Conservation (phyloP, 2,888 invertebrate genomes). For the Leistus spinibarbis region DNA sequence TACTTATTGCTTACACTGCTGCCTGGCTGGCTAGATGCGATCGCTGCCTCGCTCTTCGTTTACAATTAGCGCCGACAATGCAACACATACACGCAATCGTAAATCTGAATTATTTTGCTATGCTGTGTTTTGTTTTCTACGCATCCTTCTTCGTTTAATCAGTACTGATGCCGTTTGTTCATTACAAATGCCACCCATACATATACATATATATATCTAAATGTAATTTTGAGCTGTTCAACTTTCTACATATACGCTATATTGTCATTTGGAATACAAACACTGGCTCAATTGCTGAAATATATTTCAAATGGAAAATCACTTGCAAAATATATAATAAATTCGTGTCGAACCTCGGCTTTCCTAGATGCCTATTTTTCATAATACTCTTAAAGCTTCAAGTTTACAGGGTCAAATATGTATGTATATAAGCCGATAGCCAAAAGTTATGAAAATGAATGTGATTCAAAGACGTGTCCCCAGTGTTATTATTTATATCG, state of each 20-base stretch:
- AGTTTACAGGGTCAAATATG: not conserved
- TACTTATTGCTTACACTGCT: slow-evolving; percentile 14
- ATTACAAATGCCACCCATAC: not conserved
- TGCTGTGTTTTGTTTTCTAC: slow-evolving; percentile 2
- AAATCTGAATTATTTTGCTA: slow-evolving; percentile 13
- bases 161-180: not conserved
- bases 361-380: too few species aligned
- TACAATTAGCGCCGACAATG: slow-evolving; percentile 8
- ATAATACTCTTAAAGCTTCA: too few species aligned
- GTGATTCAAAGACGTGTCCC: not conserved
- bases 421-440: not conserved
- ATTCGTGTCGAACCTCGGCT: too few species aligned
- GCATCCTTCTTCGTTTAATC: not conserved
- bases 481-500: not conserved
- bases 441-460: not conserved
- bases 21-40: not conserved
- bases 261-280: too few species aligned
- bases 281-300: too few species aligned
- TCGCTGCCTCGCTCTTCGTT: not conserved
- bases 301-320: too few species aligned
- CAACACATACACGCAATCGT: slow-evolving; percentile 1
- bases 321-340: too few species aligned
- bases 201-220: not conserved
- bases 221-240: not conserved
- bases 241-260: too few species aligned